A percentile compares a stretch with the other conserved stretches of the same genome.
These are phyloP conservation scores for Microcebus ravelobensis DNA, from an alignment of 2,113 vertebrate species.

Conservation along the genomic window DNA sequence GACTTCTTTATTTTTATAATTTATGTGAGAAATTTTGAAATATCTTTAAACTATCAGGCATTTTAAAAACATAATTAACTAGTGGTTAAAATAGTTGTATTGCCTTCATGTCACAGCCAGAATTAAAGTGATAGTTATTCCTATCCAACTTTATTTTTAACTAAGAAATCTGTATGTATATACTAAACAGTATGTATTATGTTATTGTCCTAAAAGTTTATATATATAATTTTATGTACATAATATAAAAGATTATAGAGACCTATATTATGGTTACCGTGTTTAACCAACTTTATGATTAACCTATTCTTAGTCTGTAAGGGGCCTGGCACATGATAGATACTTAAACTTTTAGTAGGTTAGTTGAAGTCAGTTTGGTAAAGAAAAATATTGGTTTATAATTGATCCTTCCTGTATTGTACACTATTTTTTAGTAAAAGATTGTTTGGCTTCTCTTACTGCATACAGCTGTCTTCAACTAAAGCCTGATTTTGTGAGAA, in stretches of 20 bases:
- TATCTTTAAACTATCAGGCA: conserved; percentile 9
- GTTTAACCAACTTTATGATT: neutral
- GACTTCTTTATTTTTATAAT: conserved; percentile 55
- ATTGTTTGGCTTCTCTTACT: conserved; percentile 8
- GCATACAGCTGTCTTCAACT: neutral
- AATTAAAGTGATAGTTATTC: neutral
- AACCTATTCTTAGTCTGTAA: neutral
- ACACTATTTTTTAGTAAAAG: neutral
- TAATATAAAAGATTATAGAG: neutral
- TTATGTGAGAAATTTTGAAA: neutral
- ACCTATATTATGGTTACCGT: neutral
- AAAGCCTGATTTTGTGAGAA: neutral
- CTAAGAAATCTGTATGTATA: neutral
- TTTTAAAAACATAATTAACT: conserved; percentile 44
- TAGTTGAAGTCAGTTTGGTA: conserved; percentile 17
- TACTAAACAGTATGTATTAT: neutral
- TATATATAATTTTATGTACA: neutral
- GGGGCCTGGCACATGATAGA: neutral
- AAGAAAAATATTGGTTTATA: neutral
- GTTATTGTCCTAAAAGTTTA: conserved; percentile 28
- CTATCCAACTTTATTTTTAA: conserved; percentile 24
- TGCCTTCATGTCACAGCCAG: neutral
- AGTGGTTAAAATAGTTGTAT: neutral
- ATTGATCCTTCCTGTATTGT: neutral
- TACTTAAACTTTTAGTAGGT: neutral